Evolutionary conservation across 1,140 invertebrate species (phyloP).

Genomic region (Philaenus spumarius): DNA sequence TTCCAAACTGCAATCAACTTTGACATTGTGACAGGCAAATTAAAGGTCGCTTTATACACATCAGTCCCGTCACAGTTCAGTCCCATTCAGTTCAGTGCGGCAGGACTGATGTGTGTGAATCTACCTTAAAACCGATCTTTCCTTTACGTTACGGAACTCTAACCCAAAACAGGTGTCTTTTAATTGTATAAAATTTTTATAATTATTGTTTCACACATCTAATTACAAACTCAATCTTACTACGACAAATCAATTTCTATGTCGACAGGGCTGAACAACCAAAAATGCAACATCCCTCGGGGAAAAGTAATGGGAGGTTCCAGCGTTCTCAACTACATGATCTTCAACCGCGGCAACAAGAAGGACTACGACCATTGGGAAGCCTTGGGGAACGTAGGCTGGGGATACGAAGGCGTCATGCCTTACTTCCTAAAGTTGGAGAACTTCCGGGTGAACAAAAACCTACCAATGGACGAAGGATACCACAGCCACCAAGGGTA

Average conservation of each 20-base stretch:
- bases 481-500: constrained; percentile 36
- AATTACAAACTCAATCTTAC: no score
- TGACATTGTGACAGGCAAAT: no score
- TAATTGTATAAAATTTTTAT: no score
- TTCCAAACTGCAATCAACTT: no score
- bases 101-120: no score
- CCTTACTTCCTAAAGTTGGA: constrained; percentile 48
- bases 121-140: no score
- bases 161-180: no score
- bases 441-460: constrained; percentile 20
- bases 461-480: constrained; percentile 15
- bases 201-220: no score
- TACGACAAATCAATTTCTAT: background rate
- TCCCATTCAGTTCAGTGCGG: no score
- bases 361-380: constrained; percentile 59
- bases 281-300: constrained; percentile 50
- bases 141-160: no score
- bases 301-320: constrained; percentile 62
- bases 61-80: no score
- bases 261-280: constrained; percentile 29
- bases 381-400: constrained; percentile 49
- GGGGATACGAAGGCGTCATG: constrained; percentile 53
- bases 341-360: constrained; percentile 66
- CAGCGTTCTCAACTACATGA: constrained; percentile 64
- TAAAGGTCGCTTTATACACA: no score